Evolutionary conservation across 2,888 invertebrate genomes (phyloP).

Genomic region (Spisula subtruncata): DNA sequence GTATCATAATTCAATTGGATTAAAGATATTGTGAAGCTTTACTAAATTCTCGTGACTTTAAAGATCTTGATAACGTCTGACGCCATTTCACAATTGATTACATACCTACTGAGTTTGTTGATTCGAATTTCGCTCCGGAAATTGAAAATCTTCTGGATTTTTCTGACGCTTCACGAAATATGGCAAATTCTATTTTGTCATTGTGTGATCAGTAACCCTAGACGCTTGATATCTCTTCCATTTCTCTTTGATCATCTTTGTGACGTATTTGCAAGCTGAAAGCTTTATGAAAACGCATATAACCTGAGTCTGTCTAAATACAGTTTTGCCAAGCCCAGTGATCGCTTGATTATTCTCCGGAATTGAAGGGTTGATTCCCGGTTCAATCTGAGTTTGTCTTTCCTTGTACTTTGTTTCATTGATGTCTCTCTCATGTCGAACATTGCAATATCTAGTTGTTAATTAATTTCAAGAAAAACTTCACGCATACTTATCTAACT

Average conservation of each 20-base stretch:
- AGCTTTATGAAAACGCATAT: background rate
- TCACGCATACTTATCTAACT: too few species aligned
- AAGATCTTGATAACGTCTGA: background rate
- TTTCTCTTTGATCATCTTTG: background rate
- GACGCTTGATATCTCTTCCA: background rate
- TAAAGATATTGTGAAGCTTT: background rate
- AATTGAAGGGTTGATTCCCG: too few species aligned
- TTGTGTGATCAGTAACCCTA: background rate
- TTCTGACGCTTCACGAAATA: background rate
- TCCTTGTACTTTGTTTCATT: too few species aligned
- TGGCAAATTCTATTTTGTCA: background rate
- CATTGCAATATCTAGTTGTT: too few species aligned
- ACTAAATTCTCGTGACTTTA: constrained; percentile 8
- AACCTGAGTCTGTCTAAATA: too few species aligned
- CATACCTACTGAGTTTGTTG: background rate
- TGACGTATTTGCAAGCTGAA: background rate
- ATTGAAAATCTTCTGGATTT: background rate
- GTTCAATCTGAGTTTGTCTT: too few species aligned
- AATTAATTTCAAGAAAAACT: too few species aligned
- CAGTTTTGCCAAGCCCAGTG: too few species aligned
- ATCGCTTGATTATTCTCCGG: too few species aligned
- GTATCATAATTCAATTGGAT: background rate
- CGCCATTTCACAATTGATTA: constrained; percentile 5
- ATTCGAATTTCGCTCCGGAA: background rate
- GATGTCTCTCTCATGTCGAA: too few species aligned